Conservation (phyloP, 2,113 vertebrate genomes). For the Syngnathus floridae region DNA sequence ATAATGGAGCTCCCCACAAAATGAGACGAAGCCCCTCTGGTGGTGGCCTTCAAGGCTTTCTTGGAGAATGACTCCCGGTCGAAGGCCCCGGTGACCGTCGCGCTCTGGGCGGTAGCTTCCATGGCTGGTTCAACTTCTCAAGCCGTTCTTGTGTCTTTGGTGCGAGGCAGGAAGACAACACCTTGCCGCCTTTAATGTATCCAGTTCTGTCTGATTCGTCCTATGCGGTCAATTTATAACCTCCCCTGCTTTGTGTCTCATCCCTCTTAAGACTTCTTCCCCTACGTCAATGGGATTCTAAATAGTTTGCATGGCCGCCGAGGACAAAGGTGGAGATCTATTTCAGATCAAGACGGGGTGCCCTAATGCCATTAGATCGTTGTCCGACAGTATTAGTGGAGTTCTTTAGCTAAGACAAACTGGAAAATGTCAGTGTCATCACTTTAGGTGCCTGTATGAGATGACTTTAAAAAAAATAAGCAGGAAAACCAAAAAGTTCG, state of each 20-base stretch:
- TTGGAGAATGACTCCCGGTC: conserved; percentile 33
- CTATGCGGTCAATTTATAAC: conserved; percentile 47
- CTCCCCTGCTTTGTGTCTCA: conserved; percentile 27
- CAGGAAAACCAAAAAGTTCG: not conserved
- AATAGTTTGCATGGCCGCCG: conserved; percentile 15
- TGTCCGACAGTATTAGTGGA: not conserved
- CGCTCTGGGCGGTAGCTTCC: conserved; percentile 40
- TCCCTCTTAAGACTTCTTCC: conserved; percentile 30
- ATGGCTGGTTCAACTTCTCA: conserved; percentile 24
- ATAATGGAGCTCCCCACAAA: conserved; percentile 68
- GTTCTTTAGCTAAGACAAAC: not conserved
- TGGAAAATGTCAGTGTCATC: not conserved
- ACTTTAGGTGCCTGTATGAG: too few relatives aligned
- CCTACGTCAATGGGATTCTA: conserved; percentile 59
- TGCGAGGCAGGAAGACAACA: not conserved
- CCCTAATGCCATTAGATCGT: conserved; percentile 41
- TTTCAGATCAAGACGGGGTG: conserved; percentile 27
- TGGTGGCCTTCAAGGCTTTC: conserved; percentile 32
- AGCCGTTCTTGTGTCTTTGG: not conserved
- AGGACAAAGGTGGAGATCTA: conserved; percentile 31
- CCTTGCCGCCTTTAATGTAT: not conserved
- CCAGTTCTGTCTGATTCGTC: conserved; percentile 19
- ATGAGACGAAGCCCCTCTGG: conserved; percentile 63
- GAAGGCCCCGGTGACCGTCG: conserved; percentile 8
- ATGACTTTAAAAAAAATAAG: not conserved